These are phyloP conservation scores for Cryptosula pallasiana DNA, from an alignment of 2,888 invertebrate species.

Conservation along the genomic window DNA sequence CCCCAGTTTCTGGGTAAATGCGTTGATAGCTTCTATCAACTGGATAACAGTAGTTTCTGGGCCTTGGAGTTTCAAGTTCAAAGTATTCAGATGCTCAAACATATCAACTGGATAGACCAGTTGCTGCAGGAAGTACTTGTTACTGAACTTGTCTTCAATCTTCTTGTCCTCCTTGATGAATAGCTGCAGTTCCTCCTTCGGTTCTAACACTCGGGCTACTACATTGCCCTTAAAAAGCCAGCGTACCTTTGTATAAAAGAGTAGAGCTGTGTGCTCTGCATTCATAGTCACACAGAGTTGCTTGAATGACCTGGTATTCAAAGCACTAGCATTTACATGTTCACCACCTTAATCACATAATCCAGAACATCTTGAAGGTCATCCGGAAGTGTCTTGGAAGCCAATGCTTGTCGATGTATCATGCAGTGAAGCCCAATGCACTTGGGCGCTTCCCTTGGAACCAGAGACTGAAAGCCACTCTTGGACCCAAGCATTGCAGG, in stretches of 20 bases:
- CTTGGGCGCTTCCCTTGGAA: slow-evolving; percentile 17
- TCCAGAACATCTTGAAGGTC: slow-evolving; percentile 13
- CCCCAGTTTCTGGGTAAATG: background rate
- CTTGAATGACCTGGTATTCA: background rate
- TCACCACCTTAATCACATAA: background rate
- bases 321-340: background rate
- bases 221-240: slow-evolving; percentile 6
- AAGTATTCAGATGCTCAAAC: background rate
- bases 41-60: background rate
- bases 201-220: background rate
- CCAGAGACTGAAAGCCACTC: slow-evolving; percentile 21
- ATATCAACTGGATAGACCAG: background rate
- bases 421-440: slow-evolving; percentile 22
- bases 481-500: slow-evolving; percentile 24
- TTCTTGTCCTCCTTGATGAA: background rate
- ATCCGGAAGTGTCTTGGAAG: background rate
- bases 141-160: background rate
- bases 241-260: slow-evolving; percentile 1
- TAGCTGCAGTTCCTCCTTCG: background rate
- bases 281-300: background rate
- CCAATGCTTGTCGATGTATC: slow-evolving; percentile 24
- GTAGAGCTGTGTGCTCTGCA: slow-evolving; percentile 7
- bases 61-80: slow-evolving; percentile 5
- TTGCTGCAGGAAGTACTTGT: background rate
- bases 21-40: background rate